Conservation (phyloP, 2,113 vertebrate genomes). For the Sinosuthora webbiana region DNA sequence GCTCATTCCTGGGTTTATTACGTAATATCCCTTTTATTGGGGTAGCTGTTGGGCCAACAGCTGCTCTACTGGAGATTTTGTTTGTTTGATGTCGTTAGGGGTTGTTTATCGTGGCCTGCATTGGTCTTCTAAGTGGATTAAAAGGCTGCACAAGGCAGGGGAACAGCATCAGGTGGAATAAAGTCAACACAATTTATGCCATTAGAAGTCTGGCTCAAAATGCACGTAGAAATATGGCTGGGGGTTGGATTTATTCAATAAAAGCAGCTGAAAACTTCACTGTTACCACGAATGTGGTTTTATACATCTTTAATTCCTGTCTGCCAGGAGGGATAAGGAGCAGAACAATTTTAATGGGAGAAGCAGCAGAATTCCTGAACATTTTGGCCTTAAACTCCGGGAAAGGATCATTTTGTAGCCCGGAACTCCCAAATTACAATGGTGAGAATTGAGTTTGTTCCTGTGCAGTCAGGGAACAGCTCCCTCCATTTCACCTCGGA, state of each 20-base stretch:
- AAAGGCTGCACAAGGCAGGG: not conserved
- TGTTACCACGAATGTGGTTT: not conserved
- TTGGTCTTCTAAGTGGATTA: not conserved
- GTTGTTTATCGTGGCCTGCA: not conserved
- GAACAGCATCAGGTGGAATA: not conserved
- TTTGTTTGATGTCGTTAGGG: not conserved
- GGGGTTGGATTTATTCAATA: not conserved
- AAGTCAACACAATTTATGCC: not conserved
- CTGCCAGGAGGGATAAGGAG: not conserved
- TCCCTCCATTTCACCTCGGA: not conserved
- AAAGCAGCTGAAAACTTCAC: not conserved
- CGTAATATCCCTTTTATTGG: not conserved
- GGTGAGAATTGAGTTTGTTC: not conserved
- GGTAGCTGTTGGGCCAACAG: not conserved
- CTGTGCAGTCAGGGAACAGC: not conserved
- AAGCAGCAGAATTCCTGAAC: not conserved
- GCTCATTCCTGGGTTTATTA: not conserved
- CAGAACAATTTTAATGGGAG: not conserved
- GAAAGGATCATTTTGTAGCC: not conserved
- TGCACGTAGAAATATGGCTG: not conserved
- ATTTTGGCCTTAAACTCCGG: not conserved
- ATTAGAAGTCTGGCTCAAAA: not conserved
- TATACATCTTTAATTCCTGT: not conserved
- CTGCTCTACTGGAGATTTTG: not conserved
- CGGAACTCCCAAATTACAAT: not conserved